phyloP scores from a whole-genome alignment of 1,140 invertebrate genomes.

The Drosophila dunni region DNA sequence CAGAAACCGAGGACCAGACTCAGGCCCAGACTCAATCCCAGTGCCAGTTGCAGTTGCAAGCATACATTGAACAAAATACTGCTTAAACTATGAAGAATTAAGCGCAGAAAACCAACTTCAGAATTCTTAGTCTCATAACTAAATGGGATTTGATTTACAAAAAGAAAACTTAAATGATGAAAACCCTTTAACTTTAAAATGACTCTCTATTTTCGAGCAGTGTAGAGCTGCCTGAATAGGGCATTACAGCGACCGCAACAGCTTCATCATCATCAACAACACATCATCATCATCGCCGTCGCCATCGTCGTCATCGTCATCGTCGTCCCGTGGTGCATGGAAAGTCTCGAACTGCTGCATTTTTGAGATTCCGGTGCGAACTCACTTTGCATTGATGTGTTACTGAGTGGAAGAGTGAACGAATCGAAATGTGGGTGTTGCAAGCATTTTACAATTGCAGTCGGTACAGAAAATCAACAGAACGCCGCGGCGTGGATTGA shows the following conservation, averaged over 20 bases:
- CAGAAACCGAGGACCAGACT: neutral
- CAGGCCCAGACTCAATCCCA: neutral
- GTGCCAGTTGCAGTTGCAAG: neutral
- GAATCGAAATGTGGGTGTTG: conserved; percentile 11
- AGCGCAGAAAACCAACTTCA: too few species aligned
- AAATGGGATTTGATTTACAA: too few species aligned
- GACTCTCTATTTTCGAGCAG: too few species aligned
- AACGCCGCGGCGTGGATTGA: too few species aligned
- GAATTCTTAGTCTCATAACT: too few species aligned
- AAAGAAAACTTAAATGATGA: too few species aligned
- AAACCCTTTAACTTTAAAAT: too few species aligned
- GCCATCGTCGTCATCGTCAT: conserved; percentile 15
- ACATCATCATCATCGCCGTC: conserved; percentile 10
- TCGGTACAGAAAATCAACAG: conserved; percentile 33
- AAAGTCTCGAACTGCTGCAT: conserved; percentile 61
- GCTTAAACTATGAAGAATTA: too few species aligned
- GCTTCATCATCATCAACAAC: conserved; percentile 69
- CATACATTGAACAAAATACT: too few species aligned
- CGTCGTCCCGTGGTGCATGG: conserved; percentile 10
- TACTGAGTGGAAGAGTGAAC: conserved; percentile 1
- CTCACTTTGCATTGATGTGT: conserved; percentile 57
- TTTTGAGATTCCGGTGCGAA: conserved; percentile 72
- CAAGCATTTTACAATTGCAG: neutral
- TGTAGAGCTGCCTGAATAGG: conserved; percentile 7
- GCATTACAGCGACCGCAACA: conserved; percentile 70